phyloP scores from a whole-genome alignment of 2,797 vertebrate genomes.

The Carcharodon carcharias region DNA sequence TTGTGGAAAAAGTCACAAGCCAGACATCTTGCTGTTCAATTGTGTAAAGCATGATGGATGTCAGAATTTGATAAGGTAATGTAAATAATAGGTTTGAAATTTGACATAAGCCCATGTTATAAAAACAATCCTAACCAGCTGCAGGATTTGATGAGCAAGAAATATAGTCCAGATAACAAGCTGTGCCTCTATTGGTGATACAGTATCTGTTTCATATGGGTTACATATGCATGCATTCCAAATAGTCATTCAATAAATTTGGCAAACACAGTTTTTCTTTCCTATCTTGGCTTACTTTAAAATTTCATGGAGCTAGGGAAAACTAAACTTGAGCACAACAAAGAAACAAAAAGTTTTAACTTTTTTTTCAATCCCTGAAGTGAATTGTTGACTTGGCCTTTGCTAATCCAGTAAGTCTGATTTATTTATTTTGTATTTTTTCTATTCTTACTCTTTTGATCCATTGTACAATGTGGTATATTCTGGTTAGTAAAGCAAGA shows the following conservation, averaged over 20 bases:
- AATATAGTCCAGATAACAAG: neutral
- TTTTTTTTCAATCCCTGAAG: neutral
- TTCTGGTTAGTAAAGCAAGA: neutral
- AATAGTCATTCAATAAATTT: neutral
- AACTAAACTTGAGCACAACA: neutral
- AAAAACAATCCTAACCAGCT: neutral
- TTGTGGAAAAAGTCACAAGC: too few relatives aligned
- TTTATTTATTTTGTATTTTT: neutral
- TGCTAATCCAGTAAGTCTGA: neutral
- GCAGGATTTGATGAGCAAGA: neutral
- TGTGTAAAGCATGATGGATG: neutral
- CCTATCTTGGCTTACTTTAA: too few relatives aligned
- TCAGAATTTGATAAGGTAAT: neutral
- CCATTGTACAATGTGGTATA: neutral
- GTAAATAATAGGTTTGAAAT: neutral
- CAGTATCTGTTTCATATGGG: neutral
- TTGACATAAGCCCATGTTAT: neutral
- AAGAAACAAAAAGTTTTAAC: neutral
- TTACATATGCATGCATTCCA: neutral
- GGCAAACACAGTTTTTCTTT: neutral
- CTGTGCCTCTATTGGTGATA: neutral
- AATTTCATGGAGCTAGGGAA: too few relatives aligned
- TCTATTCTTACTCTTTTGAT: neutral
- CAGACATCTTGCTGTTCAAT: too few relatives aligned
- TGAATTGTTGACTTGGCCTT: neutral